Evolutionary conservation across 2,797 vertebrate species (phyloP), one percentile per base, ranked within the genome.

Genomic region (Sebastes steindachneri): DNA sequence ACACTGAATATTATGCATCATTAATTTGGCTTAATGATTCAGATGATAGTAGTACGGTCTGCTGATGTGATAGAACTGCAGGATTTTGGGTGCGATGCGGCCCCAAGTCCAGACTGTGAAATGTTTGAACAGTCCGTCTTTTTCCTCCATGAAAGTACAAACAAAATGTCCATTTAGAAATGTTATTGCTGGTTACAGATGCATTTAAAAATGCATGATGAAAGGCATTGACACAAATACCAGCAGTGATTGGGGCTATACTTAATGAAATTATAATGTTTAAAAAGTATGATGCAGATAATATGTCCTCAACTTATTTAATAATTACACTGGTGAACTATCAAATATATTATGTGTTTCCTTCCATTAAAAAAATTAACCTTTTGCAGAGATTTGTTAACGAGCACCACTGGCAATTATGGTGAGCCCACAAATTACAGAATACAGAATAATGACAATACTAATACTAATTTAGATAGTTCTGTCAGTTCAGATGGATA

Each of bases 21-120:
- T 93, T 93, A 93, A 94, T 91, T 90, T 91, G 80, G 80, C 82
- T 88, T 93, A 93, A 94, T 92, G 93, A 94, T 91, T 93, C 86
- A 88, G 83, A 87, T 91, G 86, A 94, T 92, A 84, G 86, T 69
- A 26, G 73, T 76, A 81, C 15, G 72, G 83, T 89, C 82, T 85
- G 79, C 79, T 85, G 87, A 84, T 90, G 83, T 65, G 68, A 84
- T 69, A 55, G 67, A 88, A 85, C 78, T 84, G 85, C 89, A 85
- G 68, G 75, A 80, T 76, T 90, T 86, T 79, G 73, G 62, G 72
- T 64, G 69, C 84, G 54, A 73, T 45, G 79, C 54, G n/a, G 75
- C 60, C 35, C 37, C 68, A 15, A 79, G 73, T 82, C 86, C 68
- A 75, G 28, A 74, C 53, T 33, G 51, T 67, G 71, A 85, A 75